phyloP scores from a whole-genome alignment of 2,888 invertebrate genomes.

The Bombyx huttoni region DNA sequence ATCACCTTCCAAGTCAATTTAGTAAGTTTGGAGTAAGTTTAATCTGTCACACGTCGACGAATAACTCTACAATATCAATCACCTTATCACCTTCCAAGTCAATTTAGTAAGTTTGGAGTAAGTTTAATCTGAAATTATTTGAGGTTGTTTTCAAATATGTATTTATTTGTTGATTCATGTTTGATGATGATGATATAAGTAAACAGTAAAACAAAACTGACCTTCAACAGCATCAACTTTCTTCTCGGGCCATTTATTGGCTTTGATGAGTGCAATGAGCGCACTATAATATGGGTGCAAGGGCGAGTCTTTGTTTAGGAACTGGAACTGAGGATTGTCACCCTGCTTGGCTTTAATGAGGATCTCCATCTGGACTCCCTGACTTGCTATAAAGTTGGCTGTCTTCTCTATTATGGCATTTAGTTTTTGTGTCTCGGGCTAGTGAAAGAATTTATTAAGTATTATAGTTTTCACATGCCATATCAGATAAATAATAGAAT shows the following conservation, averaged over 20 bases:
- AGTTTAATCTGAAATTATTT: no score
- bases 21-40: no score
- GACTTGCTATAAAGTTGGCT: slow-evolving; percentile 87
- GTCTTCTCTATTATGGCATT: slow-evolving; percentile 97
- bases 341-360: slow-evolving; percentile 97
- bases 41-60: no score
- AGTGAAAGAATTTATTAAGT: slow-evolving; percentile 15
- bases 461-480: background rate
- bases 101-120: no score
- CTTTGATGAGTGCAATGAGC: slow-evolving; percentile 55
- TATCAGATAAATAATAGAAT: no score
- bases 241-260: slow-evolving; percentile 55
- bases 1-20: no score
- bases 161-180: no score
- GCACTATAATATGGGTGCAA: slow-evolving; percentile 93
- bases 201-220: slow-evolving; percentile 8
- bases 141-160: no score
- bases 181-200: no score
- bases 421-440: slow-evolving; percentile 91
- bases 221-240: slow-evolving; percentile 41
- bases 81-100: no score
- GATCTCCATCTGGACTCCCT: slow-evolving; percentile 99
- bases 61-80: no score
- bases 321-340: slow-evolving; percentile 93
- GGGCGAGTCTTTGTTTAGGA: slow-evolving; percentile 87